Evolutionary conservation across 2,113 vertebrate genomes (phyloP), one percentile per base, ranked within the genome.

Genomic region (Chaenocephalus aceratus): DNA sequence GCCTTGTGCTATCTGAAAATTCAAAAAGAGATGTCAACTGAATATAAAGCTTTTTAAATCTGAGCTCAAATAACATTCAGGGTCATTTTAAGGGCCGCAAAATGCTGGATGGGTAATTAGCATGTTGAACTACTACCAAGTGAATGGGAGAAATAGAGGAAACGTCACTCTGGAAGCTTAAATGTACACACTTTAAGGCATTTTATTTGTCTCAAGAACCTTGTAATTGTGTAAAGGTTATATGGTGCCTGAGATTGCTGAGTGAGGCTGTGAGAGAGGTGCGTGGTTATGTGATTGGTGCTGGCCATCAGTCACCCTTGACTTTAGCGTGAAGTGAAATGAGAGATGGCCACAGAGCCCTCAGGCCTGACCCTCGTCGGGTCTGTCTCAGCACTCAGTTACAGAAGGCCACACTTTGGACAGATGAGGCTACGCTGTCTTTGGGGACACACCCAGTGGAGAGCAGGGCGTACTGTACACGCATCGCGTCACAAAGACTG

Each of bases 321-420:
- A 68, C 13, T 46, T 48, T 4, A 59, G 72, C 6, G 10, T 59
- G 65, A 44, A 72, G 57, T 60, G 61, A 84, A 77, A 77, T 68
- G 13, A 80, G 60, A 79, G 77, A 79, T 63, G 64, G 52, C 59
- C 54, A 75, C 71, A 74, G 45, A 81, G 46, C 48, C 72, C 80
- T 51, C 60, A 73, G 79, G 52, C 73, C 48, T 7, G 21, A 68
- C 36, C 30, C 64, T 51, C n/a, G 73, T 34, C 64, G 2, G 44
- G 46, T 73, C 72, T n/a, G 75, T 83, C 80, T 75, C 60, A 70
- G 67, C 58, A 21, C 58, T 76, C 44, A 46, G 52, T 58, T 74
- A 74, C 51, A 84, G 82, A 84, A 89, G 80, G 83, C 86, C 89
- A 84, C 10, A 41, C 10, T 60, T 46, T 79, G 85, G 85, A 86